Percentiles rank a stretch among this genome's conserved stretches.
phyloP scores from a whole-genome alignment of 2,888 invertebrate species.

The Philonicus albiceps region DNA sequence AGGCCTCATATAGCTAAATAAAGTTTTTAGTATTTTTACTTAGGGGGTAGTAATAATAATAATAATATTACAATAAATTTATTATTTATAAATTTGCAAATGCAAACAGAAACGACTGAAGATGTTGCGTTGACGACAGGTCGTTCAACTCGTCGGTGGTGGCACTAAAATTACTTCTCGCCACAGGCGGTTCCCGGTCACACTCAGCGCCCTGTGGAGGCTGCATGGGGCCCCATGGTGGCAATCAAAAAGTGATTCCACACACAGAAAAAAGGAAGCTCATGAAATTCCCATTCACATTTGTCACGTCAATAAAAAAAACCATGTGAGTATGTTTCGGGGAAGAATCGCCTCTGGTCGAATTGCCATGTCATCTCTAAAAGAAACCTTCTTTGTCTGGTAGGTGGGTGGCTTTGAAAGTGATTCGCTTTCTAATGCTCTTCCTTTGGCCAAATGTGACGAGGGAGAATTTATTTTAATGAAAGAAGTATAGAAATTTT shows the following conservation, averaged over 20 bases:
- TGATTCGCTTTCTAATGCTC: neutral
- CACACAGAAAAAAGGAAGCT: neutral
- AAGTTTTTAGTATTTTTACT: too few relatives aligned
- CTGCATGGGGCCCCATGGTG: neutral
- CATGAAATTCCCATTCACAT: slow-evolving; percentile 12
- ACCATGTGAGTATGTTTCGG: neutral
- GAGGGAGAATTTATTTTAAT: neutral
- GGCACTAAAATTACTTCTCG: neutral
- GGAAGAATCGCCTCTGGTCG: neutral
- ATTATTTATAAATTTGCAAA: too few relatives aligned
- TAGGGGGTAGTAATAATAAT: too few relatives aligned
- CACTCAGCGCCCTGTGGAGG: neutral
- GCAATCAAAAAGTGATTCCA: slow-evolving; percentile 19
- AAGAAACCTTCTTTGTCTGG: neutral
- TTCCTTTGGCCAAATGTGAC: neutral
- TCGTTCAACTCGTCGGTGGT: neutral
- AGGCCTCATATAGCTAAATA: too few relatives aligned
- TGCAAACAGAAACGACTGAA: neutral
- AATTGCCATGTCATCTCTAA: neutral
- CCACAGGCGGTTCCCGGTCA: neutral
- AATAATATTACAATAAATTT: too few relatives aligned
- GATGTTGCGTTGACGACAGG: neutral
- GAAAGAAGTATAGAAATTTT: neutral
- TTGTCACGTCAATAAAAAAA: slow-evolving; percentile 13
- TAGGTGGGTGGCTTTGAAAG: neutral